These are phyloP conservation scores for Chromis chromis DNA, from an alignment of 2,797 vertebrate genomes.

Conservation along the genomic window DNA sequence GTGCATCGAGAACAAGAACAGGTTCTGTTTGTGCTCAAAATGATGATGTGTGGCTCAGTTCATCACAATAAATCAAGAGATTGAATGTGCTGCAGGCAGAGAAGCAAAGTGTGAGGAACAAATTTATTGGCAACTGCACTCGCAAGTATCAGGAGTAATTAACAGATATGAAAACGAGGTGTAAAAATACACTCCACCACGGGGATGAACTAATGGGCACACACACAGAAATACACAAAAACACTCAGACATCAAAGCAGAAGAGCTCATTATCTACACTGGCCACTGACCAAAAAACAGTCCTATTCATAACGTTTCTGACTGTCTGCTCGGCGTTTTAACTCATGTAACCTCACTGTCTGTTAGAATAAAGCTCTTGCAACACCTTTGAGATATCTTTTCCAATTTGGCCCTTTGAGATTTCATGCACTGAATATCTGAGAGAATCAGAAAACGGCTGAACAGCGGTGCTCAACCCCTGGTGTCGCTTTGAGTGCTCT, in stretches of 20 bases:
- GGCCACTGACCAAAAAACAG: constrained; percentile 47
- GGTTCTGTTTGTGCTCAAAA: constrained; percentile 45
- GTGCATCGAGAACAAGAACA: constrained; percentile 23
- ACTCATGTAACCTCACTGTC: constrained; percentile 25
- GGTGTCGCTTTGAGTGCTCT: constrained; percentile 45
- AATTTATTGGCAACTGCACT: constrained; percentile 22
- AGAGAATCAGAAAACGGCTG: constrained; percentile 41
- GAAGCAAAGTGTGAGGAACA: neutral
- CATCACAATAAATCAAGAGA: constrained; percentile 1
- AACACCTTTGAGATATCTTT: constrained; percentile 25
- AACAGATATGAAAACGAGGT: constrained; percentile 36
- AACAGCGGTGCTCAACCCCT: constrained; percentile 37
- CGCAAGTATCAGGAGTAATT: constrained; percentile 38
- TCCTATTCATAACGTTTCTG: constrained; percentile 24
- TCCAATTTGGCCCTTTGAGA: constrained; percentile 39
- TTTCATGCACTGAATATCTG: constrained; percentile 52
- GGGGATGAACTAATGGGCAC: constrained; percentile 14
- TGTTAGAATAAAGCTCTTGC: constrained; percentile 6
- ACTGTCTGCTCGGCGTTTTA: constrained; percentile 9
- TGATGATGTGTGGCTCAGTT: constrained; percentile 14
- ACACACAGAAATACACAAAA: constrained; percentile 19
- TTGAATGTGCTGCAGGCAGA: constrained; percentile 25
- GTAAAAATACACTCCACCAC: constrained; percentile 44
- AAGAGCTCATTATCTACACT: constrained; percentile 56
- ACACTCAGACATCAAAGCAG: constrained; percentile 63